These are phyloP conservation scores for Cephus cinctus DNA, from an alignment of 1,140 invertebrate genomes.

Conservation along the genomic window DNA sequence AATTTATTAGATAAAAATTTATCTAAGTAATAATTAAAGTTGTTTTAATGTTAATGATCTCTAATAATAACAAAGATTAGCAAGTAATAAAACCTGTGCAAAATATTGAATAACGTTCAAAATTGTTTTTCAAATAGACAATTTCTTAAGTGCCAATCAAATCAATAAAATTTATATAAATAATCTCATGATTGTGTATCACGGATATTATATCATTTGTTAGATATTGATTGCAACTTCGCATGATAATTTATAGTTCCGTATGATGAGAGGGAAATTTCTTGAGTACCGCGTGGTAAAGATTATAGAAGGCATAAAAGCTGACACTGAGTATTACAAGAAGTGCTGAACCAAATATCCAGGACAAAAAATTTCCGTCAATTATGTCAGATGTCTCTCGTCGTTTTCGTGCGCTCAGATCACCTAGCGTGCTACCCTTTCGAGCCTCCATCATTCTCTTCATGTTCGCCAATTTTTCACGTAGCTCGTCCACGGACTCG, in stretches of 20 bases:
- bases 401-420: conserved; percentile 47
- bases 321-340: conserved; percentile 77
- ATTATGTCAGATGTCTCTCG: conserved; percentile 65
- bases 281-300: conserved; percentile 77
- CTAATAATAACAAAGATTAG: no score
- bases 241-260: conserved; percentile 65
- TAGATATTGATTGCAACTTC: no score
- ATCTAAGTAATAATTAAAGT: no score
- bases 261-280: conserved; percentile 76
- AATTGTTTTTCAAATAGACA: no score
- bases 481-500: conserved; percentile 76
- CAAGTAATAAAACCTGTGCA: no score
- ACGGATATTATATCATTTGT: no score
- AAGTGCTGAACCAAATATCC: conserved; percentile 74
- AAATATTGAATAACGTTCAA: no score
- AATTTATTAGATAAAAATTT: no score
- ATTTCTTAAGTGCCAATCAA: no score
- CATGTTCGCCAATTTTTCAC: conserved; percentile 73
- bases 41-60: no score
- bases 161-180: no score
- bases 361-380: conserved; percentile 76
- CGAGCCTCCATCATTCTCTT: conserved; percentile 76
- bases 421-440: conserved; percentile 55
- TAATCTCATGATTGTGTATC: no score
- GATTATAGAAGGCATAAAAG: conserved; percentile 79